Percentiles rank a stretch among this genome's conserved stretches.
phyloP scores from a whole-genome alignment of 2,113 vertebrate species.

The Aythya baeri region DNA sequence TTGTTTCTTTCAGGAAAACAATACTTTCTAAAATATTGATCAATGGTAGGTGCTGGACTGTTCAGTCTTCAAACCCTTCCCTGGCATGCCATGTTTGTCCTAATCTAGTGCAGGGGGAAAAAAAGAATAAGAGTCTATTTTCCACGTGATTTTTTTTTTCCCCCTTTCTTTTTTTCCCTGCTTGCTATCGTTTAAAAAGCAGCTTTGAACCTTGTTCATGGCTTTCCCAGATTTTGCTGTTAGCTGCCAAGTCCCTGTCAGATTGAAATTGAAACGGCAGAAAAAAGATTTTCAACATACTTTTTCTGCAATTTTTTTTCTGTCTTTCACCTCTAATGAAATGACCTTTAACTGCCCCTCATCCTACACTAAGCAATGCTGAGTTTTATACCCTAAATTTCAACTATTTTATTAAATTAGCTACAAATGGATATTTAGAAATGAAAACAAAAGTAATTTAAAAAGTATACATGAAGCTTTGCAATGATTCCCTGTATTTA shows the following conservation, averaged over 20 bases:
- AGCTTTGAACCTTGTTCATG: constrained; percentile 69
- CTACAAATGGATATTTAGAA: constrained; percentile 69
- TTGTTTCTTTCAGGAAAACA: constrained; percentile 36
- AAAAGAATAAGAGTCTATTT: constrained; percentile 44
- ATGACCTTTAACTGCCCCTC: constrained; percentile 68
- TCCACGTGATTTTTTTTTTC: constrained; percentile 22
- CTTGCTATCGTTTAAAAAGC: constrained; percentile 67
- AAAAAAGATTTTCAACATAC: constrained; percentile 72
- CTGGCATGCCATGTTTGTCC: constrained; percentile 38
- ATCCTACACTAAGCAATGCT: constrained; percentile 67
- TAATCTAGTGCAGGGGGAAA: background rate
- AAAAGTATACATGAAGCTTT: constrained; percentile 56
- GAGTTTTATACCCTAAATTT: constrained; percentile 56
- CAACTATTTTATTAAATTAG: constrained; percentile 77
- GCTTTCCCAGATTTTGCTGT: constrained; percentile 71
- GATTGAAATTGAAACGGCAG: constrained; percentile 66
- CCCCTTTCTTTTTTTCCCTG: constrained; percentile 36
- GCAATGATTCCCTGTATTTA: constrained; percentile 54
- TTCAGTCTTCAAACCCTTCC: constrained; percentile 4
- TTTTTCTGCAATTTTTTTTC: constrained; percentile 72
- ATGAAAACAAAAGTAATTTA: constrained; percentile 54
- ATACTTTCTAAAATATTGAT: constrained; percentile 27
- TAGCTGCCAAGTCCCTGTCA: constrained; percentile 73
- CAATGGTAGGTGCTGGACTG: background rate
- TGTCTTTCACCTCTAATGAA: constrained; percentile 75